These are phyloP conservation scores for Aculops lycopersici DNA, from an alignment of 1,140 invertebrate species.

Conservation along the genomic window DNA sequence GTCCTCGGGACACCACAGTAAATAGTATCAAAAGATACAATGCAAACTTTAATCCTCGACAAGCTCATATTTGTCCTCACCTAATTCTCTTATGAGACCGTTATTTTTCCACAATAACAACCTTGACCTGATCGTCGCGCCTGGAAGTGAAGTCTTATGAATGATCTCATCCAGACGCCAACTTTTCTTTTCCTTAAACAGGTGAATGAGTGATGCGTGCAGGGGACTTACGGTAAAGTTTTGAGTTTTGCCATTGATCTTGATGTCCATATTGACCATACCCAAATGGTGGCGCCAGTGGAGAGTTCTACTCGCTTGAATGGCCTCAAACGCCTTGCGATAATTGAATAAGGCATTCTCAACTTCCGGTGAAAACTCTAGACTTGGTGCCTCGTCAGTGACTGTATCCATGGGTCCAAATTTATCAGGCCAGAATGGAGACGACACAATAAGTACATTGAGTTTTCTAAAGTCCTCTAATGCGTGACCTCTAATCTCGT, in stretches of 20 bases:
- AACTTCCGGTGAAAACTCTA: conserved; percentile 47
- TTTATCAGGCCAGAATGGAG: conserved; percentile 72
- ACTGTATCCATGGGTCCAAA: conserved; percentile 22
- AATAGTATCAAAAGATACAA: no score
- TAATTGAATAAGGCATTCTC: conserved; percentile 49
- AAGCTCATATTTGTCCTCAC: conserved; percentile 35
- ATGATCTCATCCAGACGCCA: conserved; percentile 55
- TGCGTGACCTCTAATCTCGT: conserved; percentile 14
- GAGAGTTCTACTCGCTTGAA: conserved; percentile 73
- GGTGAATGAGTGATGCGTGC: conserved; percentile 69
- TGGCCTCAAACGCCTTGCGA: conserved; percentile 57
- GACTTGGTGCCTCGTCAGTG: conserved; percentile 41
- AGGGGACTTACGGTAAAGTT: conserved; percentile 58
- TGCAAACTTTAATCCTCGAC: no score
- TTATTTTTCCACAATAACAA: conserved; percentile 53
- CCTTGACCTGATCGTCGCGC: conserved; percentile 42
- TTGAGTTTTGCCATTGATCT: conserved; percentile 37
- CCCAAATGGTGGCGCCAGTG: conserved; percentile 77
- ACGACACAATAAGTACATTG: conserved; percentile 59
- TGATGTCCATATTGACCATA: conserved; percentile 60
- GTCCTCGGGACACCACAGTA: no score
- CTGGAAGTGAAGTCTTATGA: conserved; percentile 43
- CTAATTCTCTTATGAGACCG: conserved; percentile 40
- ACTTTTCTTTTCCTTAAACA: conserved; percentile 60
- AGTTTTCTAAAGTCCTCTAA: conserved; percentile 26